Evolutionary conservation across 2,888 invertebrate genomes (phyloP).

Genomic region (Tridacna crocea): DNA sequence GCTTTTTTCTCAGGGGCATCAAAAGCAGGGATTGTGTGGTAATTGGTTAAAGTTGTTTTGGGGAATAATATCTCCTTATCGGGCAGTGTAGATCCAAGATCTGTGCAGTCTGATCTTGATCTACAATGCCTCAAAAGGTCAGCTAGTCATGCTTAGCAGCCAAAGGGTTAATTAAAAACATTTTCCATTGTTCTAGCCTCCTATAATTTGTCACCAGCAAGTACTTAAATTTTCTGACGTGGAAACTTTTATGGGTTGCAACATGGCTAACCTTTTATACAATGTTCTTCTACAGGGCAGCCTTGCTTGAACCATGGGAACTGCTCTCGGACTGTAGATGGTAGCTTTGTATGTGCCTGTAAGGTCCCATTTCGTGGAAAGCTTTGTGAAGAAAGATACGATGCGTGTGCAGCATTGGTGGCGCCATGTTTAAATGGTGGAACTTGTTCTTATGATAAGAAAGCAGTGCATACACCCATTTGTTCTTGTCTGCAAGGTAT

Average conservation of each 20-base stretch:
- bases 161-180: too few relatives aligned
- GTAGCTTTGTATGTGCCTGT: slow-evolving; percentile 47
- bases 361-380: slow-evolving; percentile 34
- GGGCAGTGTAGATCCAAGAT: too few relatives aligned
- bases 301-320: slow-evolving; percentile 49
- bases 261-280: neutral
- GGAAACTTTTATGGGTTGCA: neutral
- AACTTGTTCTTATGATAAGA: slow-evolving; percentile 34
- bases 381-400: slow-evolving; percentile 52
- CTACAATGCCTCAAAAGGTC: too few relatives aligned
- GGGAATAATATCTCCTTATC: too few relatives aligned
- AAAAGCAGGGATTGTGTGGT: too few relatives aligned
- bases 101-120: too few relatives aligned
- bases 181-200: too few relatives aligned
- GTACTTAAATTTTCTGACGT: too few relatives aligned
- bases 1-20: too few relatives aligned
- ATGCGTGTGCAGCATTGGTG: slow-evolving; percentile 42
- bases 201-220: too few relatives aligned
- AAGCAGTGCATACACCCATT: slow-evolving; percentile 42
- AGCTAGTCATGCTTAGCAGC: too few relatives aligned
- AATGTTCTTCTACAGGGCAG: slow-evolving; percentile 31
- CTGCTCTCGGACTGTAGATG: slow-evolving; percentile 23
- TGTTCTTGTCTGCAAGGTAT: slow-evolving; percentile 50
- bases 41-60: too few relatives aligned
- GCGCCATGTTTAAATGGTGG: slow-evolving; percentile 55